A percentile compares a stretch with the other conserved stretches of the same genome.
Conservation (phyloP, 2,888 invertebrate species). For the Chloromyia formosa region DNA sequence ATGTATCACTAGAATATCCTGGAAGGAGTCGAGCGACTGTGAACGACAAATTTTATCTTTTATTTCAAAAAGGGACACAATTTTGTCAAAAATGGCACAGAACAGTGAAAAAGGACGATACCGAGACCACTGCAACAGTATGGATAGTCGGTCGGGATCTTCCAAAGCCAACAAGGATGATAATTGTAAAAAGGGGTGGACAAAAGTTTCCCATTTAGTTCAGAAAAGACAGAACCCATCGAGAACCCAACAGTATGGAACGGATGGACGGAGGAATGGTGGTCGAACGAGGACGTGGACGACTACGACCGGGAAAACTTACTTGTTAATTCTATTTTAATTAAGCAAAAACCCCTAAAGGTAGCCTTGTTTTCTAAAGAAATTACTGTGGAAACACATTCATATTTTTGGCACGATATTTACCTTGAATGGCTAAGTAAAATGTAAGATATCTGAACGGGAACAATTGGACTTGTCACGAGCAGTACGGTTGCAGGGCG, state of each 20-base stretch:
- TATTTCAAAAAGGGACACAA: constrained; percentile 12
- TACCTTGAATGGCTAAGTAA: not conserved
- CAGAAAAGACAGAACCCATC: not conserved
- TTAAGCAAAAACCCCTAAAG: constrained; percentile 18
- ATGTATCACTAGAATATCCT: not conserved
- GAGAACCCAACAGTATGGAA: not conserved
- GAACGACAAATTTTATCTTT: constrained; percentile 25
- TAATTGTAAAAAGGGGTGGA: too few species aligned
- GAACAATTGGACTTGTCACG: too few species aligned
- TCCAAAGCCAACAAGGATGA: too few species aligned
- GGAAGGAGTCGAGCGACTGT: not conserved
- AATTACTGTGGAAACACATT: constrained; percentile 1
- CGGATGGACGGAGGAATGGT: not conserved
- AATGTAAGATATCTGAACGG: too few species aligned
- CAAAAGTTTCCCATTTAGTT: not conserved
- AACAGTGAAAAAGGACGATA: too few species aligned
- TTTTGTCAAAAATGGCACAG: not conserved
- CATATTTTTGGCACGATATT: constrained; percentile 8
- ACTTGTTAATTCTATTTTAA: constrained; percentile 35
- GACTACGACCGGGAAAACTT: constrained; percentile 6
- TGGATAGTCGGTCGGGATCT: too few species aligned
- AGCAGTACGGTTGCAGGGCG: too few species aligned
- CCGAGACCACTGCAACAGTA: too few species aligned
- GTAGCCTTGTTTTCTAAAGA: constrained; percentile 6
- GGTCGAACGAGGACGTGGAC: not conserved